Percentiles rank a stretch among this genome's conserved stretches.
These are phyloP conservation scores for Caenorhabditis brenneri DNA, from an alignment of 1,140 invertebrate species.

Conservation along the genomic window DNA sequence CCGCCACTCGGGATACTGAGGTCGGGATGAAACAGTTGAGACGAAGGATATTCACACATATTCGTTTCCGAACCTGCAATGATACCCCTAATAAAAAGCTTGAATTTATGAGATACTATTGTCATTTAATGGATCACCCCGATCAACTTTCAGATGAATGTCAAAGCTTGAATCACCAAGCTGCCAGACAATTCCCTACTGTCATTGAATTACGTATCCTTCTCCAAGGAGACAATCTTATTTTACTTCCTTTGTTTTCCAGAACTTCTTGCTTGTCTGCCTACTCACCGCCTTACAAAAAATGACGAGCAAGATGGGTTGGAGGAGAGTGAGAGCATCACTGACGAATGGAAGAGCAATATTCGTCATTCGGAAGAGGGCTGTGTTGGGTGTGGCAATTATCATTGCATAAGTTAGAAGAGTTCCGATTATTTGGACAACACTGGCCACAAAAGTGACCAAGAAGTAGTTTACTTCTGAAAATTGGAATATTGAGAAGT, in stretches of 20 bases:
- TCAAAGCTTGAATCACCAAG: neutral
- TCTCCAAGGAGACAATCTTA: no score
- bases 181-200: neutral
- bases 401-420: neutral
- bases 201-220: neutral
- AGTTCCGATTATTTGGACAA: neutral
- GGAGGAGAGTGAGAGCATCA: neutral
- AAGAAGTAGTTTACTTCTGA: neutral
- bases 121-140: no score
- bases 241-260: neutral
- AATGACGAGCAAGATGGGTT: neutral
- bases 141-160: no score
- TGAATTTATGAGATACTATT: neutral
- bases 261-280: no score
- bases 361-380: neutral
- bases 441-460: neutral
- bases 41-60: neutral
- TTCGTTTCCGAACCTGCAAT: neutral
- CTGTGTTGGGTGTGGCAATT: neutral
- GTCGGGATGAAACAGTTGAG: neutral
- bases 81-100: no score
- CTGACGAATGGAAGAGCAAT: neutral
- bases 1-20: neutral
- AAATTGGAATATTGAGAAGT: neutral
- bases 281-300: neutral